phyloP scores from a whole-genome alignment of 2,797 vertebrate species.

The Arrhamphus sclerolepis region DNA sequence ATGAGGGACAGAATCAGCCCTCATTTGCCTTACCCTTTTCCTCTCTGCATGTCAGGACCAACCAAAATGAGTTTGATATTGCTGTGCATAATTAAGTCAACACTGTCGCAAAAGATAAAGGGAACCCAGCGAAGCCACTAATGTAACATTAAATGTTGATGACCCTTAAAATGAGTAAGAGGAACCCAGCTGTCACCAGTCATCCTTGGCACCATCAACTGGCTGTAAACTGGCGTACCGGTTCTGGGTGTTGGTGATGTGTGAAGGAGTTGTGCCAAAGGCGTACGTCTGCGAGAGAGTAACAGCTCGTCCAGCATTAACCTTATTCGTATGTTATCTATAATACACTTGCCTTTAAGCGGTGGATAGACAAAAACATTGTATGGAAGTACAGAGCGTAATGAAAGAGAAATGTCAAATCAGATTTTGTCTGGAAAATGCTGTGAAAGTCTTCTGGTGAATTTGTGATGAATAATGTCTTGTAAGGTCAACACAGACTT shows the following conservation, averaged over 20 bases:
- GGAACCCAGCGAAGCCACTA: conserved; percentile 66
- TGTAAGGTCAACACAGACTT: conserved; percentile 36
- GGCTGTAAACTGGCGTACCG: conserved; percentile 40
- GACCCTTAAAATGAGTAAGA: conserved; percentile 76
- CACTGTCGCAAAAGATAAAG: conserved; percentile 72
- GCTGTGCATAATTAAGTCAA: conserved; percentile 75
- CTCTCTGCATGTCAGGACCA: conserved; percentile 39
- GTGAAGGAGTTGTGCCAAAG: conserved; percentile 13
- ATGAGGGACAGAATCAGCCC: conserved; percentile 22
- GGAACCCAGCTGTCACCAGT: conserved; percentile 71
- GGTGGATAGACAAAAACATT: background rate
- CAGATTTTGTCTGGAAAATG: conserved; percentile 14
- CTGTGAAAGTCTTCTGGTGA: conserved; percentile 13
- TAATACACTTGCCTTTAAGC: conserved; percentile 11
- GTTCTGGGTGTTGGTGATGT: conserved; percentile 49
- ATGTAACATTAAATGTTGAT: conserved; percentile 79
- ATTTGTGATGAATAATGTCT: conserved; percentile 19
- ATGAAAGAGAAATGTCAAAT: conserved; percentile 29
- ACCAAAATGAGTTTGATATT: conserved; percentile 50
- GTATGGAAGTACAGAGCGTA: background rate
- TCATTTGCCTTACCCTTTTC: conserved; percentile 18
- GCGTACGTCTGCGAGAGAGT: background rate
- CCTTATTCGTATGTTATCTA: conserved; percentile 21
- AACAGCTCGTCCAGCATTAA: conserved; percentile 11
- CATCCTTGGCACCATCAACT: conserved; percentile 66